Evolutionary conservation across 2,888 invertebrate genomes (phyloP).

Genomic region (Drosophila flavopinicola): DNA sequence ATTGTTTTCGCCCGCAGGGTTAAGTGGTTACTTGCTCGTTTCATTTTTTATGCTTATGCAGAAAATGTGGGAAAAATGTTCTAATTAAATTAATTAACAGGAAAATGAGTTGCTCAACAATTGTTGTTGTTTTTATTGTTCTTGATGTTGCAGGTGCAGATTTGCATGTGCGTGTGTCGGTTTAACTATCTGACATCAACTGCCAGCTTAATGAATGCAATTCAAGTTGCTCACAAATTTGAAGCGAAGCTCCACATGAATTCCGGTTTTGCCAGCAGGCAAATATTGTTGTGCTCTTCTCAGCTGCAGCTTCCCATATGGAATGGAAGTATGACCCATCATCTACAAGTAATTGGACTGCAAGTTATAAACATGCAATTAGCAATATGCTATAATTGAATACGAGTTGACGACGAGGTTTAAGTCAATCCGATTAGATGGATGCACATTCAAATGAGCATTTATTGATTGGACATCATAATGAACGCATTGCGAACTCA

Average conservation of each 20-base stretch:
- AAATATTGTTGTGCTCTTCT: slow-evolving; percentile 13
- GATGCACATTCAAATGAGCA: neutral
- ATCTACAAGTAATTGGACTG: slow-evolving; percentile 30
- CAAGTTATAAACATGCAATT: slow-evolving; percentile 23
- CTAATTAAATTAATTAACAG: slow-evolving; percentile 79
- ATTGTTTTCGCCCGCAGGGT: slow-evolving; percentile 9
- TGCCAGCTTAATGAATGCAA: slow-evolving; percentile 18
- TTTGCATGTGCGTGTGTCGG: slow-evolving; percentile 34
- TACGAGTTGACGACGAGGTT: neutral
- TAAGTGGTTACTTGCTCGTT: slow-evolving; percentile 32
- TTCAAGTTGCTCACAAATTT: slow-evolving; percentile 9
- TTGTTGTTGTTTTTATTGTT: slow-evolving; percentile 42
- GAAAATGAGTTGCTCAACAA: slow-evolving; percentile 73
- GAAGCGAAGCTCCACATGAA: slow-evolving; percentile 6
- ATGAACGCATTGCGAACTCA: too few relatives aligned
- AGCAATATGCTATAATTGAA: slow-evolving; percentile 16
- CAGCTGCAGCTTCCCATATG: too few relatives aligned
- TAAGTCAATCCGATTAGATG: slow-evolving; percentile 5
- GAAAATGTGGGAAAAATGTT: slow-evolving; percentile 36
- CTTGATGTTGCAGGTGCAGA: slow-evolving; percentile 43
- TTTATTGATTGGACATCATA: neutral
- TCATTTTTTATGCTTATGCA: slow-evolving; percentile 14
- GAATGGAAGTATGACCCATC: too few relatives aligned
- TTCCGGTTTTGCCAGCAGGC: slow-evolving; percentile 20
- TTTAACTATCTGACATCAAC: slow-evolving; percentile 14